Conservation (phyloP, 2,113 vertebrate genomes). For the Actenoides hombroni region DNA sequence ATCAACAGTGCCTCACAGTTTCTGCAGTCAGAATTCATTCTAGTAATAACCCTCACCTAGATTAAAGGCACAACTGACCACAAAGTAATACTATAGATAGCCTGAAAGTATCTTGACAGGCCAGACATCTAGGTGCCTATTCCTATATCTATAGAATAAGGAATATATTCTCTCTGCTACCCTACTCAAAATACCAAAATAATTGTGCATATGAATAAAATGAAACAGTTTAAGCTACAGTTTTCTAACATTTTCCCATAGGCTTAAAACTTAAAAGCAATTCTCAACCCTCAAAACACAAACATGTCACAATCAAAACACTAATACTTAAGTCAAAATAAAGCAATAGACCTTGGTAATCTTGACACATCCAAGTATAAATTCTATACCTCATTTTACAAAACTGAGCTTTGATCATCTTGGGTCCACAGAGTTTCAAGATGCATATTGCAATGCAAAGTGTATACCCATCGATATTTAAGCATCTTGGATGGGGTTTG, state of each 20-base stretch:
- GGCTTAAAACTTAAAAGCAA: not conserved
- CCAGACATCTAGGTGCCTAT: not conserved
- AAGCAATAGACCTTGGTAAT: not conserved
- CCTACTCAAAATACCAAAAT: not conserved
- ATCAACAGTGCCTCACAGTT: not conserved
- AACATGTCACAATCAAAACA: not conserved
- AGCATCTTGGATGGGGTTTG: not conserved
- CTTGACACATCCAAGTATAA: not conserved
- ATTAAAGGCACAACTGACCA: not conserved
- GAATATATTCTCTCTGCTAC: not conserved
- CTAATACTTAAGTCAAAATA: not conserved
- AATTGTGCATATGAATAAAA: not conserved
- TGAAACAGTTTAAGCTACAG: not conserved
- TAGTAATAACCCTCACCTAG: not conserved
- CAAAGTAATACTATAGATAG: not conserved
- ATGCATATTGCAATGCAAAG: not conserved
- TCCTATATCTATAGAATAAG: accelerated
- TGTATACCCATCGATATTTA: not conserved
- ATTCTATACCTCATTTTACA: not conserved
- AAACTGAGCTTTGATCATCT: not conserved
- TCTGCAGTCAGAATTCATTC: not conserved
- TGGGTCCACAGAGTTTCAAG: not conserved
- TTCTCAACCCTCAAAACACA: not conserved
- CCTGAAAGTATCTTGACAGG: not conserved
- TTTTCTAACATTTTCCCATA: not conserved